phyloP scores from a whole-genome alignment of 2,797 vertebrate genomes.

The Astyanax mexicanus region DNA sequence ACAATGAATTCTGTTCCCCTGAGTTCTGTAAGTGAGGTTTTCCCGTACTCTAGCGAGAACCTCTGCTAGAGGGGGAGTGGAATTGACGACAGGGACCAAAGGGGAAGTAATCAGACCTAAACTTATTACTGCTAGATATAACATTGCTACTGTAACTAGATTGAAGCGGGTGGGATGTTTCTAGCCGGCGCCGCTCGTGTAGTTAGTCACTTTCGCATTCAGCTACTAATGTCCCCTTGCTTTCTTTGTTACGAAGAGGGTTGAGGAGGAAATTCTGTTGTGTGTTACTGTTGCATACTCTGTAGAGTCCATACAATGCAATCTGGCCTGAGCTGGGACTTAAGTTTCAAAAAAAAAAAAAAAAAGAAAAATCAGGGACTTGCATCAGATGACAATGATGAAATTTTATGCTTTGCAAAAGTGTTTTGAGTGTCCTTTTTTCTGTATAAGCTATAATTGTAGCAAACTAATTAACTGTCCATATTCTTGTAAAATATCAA shows the following conservation, averaged over 20 bases:
- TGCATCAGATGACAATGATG: slow-evolving; percentile 80
- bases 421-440: slow-evolving; percentile 77
- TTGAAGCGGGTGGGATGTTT: slow-evolving; percentile 62
- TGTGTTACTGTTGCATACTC: slow-evolving; percentile 79
- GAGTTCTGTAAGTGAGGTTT: background rate
- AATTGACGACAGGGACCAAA: slow-evolving; percentile 66
- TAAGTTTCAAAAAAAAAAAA: too few relatives aligned
- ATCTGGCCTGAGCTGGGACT: slow-evolving; percentile 81
- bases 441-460: slow-evolving; percentile 77
- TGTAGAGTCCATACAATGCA: slow-evolving; percentile 83
- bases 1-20: slow-evolving; percentile 4
- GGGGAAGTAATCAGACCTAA: slow-evolving; percentile 47
- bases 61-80: slow-evolving; percentile 36
- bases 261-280: slow-evolving; percentile 67
- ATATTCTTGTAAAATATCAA: slow-evolving; percentile 78
- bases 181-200: slow-evolving; percentile 69
- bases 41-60: slow-evolving; percentile 2
- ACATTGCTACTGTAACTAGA: slow-evolving; percentile 32
- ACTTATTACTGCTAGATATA: slow-evolving; percentile 34
- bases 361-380: slow-evolving; percentile 80
- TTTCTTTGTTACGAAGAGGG: slow-evolving; percentile 80
- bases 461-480: slow-evolving; percentile 81
- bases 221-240: slow-evolving; percentile 78
- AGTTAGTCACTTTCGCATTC: slow-evolving; percentile 78
- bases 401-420: slow-evolving; percentile 77